Evolutionary conservation across 2,797 vertebrate species (phyloP).

Genomic region (Neoniphon sammara): DNA sequence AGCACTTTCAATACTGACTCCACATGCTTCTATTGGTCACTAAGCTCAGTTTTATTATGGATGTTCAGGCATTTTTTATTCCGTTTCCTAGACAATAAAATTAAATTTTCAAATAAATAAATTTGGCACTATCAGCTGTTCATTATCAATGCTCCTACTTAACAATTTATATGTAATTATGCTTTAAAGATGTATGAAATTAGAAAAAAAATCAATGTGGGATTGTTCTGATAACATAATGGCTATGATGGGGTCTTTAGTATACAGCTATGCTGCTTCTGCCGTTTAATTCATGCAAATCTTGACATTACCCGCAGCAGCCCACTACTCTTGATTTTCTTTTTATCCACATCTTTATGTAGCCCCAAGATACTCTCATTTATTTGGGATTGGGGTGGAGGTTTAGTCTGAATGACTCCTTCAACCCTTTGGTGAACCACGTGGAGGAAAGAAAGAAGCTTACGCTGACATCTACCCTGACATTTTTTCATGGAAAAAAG

Average conservation of each 20-base stretch:
- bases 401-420: slow-evolving; percentile 4
- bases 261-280: slow-evolving; percentile 23
- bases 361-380: slow-evolving; percentile 1
- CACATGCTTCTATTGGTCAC: not conserved
- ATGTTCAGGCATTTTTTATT: not conserved
- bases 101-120: not conserved
- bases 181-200: slow-evolving; percentile 1
- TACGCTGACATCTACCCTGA: not conserved
- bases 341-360: not conserved
- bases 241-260: slow-evolving; percentile 17
- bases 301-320: slow-evolving; percentile 61
- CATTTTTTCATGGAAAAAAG: slow-evolving; percentile 9
- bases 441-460: not conserved
- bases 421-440: slow-evolving; percentile 14
- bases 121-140: too few species aligned
- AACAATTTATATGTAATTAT: slow-evolving; percentile 4
- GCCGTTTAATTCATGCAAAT: slow-evolving; percentile 73
- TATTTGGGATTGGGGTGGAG: not conserved
- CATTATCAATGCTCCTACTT: not conserved
- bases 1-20: not conserved
- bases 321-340: slow-evolving; percentile 3
- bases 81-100: not conserved
- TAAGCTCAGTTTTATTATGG: not conserved
- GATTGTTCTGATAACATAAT: slow-evolving; percentile 17
- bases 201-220: not conserved